phyloP scores from a whole-genome alignment of 2,888 invertebrate genomes.

The Gymnocheta viridis region DNA sequence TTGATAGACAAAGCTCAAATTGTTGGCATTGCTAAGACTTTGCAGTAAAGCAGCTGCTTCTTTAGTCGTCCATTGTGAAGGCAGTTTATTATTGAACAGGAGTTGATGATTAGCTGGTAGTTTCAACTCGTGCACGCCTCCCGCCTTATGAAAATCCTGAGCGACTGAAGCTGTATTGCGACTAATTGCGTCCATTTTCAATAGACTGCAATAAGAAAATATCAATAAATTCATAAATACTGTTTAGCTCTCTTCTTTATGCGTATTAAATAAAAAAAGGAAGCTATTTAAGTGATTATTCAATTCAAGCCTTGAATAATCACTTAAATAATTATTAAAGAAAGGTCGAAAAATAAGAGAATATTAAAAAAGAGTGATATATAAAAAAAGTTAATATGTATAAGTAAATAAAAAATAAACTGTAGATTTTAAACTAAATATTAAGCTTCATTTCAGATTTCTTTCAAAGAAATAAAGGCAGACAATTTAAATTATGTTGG shows the following conservation, averaged over 20 bases:
- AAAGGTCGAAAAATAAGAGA: too few species aligned
- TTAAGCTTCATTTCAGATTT: not conserved
- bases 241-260: not conserved
- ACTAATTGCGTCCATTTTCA: constrained; percentile 83
- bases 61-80: constrained; percentile 81
- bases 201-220: constrained; percentile 76
- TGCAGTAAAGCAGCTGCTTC: constrained; percentile 80
- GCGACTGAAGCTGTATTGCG: constrained; percentile 83
- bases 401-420: too few species aligned
- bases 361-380: not conserved
- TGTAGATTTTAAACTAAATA: not conserved
- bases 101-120: constrained; percentile 81
- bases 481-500: constrained; percentile 7
- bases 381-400: too few species aligned
- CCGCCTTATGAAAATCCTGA: constrained; percentile 87
- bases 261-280: not conserved
- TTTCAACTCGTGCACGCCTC: constrained; percentile 83
- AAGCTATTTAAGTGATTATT: too few species aligned
- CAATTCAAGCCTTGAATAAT: too few species aligned
- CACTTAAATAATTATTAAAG: too few species aligned
- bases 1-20: constrained; percentile 69
- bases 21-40: constrained; percentile 76
- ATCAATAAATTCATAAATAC: too few species aligned
- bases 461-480: not conserved
- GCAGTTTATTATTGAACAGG: constrained; percentile 81